Conservation (phyloP, 2,888 invertebrate species). For the Elaeidobius kamerunicus region DNA sequence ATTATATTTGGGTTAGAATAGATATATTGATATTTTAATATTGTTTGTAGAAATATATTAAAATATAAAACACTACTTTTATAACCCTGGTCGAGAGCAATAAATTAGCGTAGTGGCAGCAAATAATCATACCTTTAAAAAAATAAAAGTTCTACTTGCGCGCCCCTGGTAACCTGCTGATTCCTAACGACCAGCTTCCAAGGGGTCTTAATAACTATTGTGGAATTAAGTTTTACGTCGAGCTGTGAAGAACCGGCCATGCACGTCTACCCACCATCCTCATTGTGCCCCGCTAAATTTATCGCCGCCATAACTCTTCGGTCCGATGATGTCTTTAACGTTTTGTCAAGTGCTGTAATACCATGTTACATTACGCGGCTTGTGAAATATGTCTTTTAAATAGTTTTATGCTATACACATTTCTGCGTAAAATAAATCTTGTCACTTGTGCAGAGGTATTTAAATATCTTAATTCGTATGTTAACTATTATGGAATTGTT, state of each 20-base stretch:
- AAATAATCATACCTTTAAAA: conserved; percentile 15
- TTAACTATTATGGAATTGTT: no score
- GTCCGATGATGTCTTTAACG: conserved; percentile 23
- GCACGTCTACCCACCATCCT: conserved; percentile 21
- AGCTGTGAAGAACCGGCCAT: conserved; percentile 16
- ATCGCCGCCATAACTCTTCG: conserved; percentile 27
- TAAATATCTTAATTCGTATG: no score
- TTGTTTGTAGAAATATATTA: no score
- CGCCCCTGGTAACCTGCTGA: conserved; percentile 24
- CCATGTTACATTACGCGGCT: conserved; percentile 19
- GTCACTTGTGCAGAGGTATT: no score
- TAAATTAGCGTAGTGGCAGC: neutral
- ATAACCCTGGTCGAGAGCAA: neutral
- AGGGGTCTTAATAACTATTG: conserved; percentile 23
- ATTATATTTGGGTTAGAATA: no score
- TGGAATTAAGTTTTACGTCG: conserved; percentile 26
- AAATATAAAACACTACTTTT: neutral
- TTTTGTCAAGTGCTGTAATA: conserved; percentile 28
- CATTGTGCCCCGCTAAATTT: conserved; percentile 26
- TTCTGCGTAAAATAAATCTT: conserved; percentile 4
- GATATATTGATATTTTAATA: no score
- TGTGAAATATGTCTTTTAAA: conserved; percentile 25
- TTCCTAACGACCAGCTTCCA: conserved; percentile 21
- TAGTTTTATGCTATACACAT: conserved; percentile 26
- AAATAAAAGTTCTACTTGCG: conserved; percentile 3